Conservation (phyloP, 1,140 invertebrate species). For the Heliconius hermathena region DNA sequence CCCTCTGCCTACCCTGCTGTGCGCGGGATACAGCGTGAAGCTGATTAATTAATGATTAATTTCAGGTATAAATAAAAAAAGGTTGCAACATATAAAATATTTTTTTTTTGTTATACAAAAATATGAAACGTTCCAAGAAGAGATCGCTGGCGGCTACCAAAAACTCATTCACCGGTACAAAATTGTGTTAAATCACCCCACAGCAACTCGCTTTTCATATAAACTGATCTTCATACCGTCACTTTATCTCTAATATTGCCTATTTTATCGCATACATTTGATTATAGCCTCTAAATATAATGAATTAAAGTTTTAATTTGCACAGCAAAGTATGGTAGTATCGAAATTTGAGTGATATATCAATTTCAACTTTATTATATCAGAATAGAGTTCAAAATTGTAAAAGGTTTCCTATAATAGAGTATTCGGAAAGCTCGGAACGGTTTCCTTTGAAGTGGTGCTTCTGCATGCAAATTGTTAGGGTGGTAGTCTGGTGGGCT, state of each 20-base stretch:
- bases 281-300: conserved; percentile 24
- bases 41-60: too few relatives aligned
- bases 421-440: conserved; percentile 54
- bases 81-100: too few relatives aligned
- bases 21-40: too few relatives aligned
- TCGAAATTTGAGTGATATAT: background rate
- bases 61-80: too few relatives aligned
- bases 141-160: conserved; percentile 76
- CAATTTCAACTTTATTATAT: background rate
- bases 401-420: conserved; percentile 18
- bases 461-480: conserved; percentile 79
- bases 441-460: conserved; percentile 77
- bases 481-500: conserved; percentile 41
- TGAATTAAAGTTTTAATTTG: conserved; percentile 23
- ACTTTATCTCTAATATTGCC: conserved; percentile 1
- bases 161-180: conserved; percentile 80
- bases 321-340: background rate
- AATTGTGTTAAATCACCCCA: conserved; percentile 73
- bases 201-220: conserved; percentile 63
- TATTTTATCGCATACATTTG: background rate
- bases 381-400: conserved; percentile 14
- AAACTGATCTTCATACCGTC: conserved; percentile 55
- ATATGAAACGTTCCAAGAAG: conserved; percentile 8
- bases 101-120: background rate
- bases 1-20: too few relatives aligned